Conservation (phyloP, 2,797 vertebrate genomes). For the Tangara arthus region DNA sequence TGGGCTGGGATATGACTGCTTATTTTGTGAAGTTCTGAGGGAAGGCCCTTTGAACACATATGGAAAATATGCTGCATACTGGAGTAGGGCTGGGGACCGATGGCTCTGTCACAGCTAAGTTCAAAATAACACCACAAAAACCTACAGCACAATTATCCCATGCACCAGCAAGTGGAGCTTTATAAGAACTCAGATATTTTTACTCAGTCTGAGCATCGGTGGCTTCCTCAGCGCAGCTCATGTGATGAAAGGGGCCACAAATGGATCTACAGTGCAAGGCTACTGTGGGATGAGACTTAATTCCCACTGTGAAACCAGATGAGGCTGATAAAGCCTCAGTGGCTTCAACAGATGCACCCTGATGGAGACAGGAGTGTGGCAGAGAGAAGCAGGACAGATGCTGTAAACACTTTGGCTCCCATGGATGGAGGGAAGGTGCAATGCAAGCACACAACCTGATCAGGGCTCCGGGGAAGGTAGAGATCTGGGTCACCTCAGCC, state of each 20-base stretch:
- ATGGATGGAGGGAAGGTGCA: background rate
- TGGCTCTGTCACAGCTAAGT: background rate
- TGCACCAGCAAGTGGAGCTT: background rate
- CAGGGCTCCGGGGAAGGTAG: background rate
- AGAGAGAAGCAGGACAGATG: background rate
- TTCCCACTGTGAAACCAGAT: background rate
- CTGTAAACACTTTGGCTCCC: background rate
- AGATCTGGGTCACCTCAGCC: constrained; percentile 43
- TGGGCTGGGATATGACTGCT: background rate
- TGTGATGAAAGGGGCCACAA: background rate
- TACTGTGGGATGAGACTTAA: background rate
- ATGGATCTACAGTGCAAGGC: background rate
- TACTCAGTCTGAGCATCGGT: background rate
- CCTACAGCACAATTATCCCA: background rate
- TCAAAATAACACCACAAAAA: background rate
- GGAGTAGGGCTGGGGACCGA: background rate
- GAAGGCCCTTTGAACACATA: background rate
- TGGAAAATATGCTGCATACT: background rate
- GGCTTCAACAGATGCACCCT: background rate
- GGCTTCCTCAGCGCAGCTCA: background rate
- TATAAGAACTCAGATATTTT: background rate
- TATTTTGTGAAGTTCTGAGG: background rate
- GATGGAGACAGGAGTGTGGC: background rate
- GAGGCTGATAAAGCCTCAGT: background rate
- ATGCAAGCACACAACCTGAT: background rate